phyloP scores from a whole-genome alignment of 2,797 vertebrate species.

The Vireo griseus region DNA sequence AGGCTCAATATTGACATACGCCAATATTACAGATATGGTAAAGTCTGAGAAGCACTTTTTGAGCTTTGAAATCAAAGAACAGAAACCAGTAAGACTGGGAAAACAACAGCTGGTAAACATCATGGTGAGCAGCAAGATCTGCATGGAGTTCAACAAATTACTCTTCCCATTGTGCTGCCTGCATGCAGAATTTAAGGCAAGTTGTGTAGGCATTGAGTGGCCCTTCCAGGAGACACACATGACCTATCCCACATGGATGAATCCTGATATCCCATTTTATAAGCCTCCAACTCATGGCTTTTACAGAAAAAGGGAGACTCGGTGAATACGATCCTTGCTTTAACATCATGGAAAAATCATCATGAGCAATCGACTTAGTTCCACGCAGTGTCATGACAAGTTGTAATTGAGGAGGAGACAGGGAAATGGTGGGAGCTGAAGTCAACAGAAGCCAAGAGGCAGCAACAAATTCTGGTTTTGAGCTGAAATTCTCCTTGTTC shows the following conservation, averaged over 20 bases:
- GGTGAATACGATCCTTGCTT: background rate
- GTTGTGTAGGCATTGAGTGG: background rate
- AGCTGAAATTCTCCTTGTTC: background rate
- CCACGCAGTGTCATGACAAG: background rate
- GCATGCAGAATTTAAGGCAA: background rate
- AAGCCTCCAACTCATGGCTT: background rate
- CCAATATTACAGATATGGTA: background rate
- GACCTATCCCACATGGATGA: background rate
- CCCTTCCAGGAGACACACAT: background rate
- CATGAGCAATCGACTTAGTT: background rate
- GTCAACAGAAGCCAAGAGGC: conserved; percentile 10
- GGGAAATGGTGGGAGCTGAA: conserved; percentile 12
- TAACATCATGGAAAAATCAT: conserved; percentile 6
- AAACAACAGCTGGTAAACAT: background rate
- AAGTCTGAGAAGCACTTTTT: background rate
- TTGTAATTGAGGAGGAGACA: conserved; percentile 9
- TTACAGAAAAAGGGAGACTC: background rate
- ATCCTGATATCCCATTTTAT: background rate
- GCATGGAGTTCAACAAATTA: background rate
- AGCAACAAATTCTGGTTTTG: background rate
- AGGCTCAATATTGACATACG: background rate
- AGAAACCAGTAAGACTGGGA: background rate
- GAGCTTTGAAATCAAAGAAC: background rate
- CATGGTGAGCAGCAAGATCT: background rate
- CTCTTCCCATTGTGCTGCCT: background rate